Base-by-base conservation (phyloP, 2,888 invertebrate species). In the Cartodere bifasciata region DNA sequence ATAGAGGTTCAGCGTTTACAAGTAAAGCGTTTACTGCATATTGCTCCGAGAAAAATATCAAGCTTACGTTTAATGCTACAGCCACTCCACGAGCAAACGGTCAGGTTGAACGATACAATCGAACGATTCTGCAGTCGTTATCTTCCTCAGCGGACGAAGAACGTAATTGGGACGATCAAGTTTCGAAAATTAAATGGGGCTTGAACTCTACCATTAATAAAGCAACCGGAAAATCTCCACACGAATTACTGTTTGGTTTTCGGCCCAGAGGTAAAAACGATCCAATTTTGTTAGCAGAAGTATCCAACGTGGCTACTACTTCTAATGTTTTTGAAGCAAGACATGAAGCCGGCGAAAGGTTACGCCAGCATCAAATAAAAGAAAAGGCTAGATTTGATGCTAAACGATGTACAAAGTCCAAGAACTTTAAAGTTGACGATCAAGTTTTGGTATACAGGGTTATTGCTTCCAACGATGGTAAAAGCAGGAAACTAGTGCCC, bases 21-120 rank as follows among this genome's bases (percentile, higher is more conserved):
- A 7, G 20, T 20, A 20, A 20, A n/a, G 7, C n/a, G 6, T 20
- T 20, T 20, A 6, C 6, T 7, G 7, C 6, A 20, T 20, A 20
- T n/a, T 20, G 20, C 7, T n/a, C 7, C 6, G n/a, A 20, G 6
- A 7, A 7, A n/a, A 20, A 20, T n/a, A 29, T 28, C 3, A 36
- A 21, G 17, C 10, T 20, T 9, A 15, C 27, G n/a, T 16, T 28
- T 4, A 36, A 36, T 27, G 38, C 38, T 4, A 26, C 26, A 3
- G 32, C 33, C 6, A 38, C 33, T 12, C 38, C 38, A 12, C 29
- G 38, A 13, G 38, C 36, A 9, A 38, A 38, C 21, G 36, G 36
- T 12, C 36, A 38, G 21, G 36, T 38, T 11, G 36, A 38, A 26
- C 15, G 38, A 23, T 26, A 14, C 13, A 37, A 37, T 15, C 29